phyloP scores from a whole-genome alignment of 1,140 invertebrate species.

The Neodiprion virginianus region DNA sequence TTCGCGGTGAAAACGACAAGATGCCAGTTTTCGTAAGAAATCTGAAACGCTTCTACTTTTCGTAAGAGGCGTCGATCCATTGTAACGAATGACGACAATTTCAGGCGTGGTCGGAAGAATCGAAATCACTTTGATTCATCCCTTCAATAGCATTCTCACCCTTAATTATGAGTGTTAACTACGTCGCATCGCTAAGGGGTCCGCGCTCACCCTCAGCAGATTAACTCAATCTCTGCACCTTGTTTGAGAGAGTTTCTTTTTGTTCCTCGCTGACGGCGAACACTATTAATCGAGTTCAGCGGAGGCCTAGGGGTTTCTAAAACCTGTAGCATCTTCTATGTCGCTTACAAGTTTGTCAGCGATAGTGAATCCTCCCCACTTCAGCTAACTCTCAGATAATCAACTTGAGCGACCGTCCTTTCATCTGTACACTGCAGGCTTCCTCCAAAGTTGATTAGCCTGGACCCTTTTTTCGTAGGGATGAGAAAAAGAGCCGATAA shows the following conservation, averaged over 20 bases:
- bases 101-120: neutral
- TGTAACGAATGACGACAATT: too few species aligned
- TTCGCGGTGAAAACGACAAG: too few species aligned
- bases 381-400: too few species aligned
- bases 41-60: too few species aligned
- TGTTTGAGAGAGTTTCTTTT: neutral
- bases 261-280: neutral
- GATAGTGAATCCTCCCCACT: neutral
- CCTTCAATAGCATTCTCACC: neutral
- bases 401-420: too few species aligned
- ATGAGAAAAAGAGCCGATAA: too few species aligned
- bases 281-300: neutral
- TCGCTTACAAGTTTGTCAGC: neutral
- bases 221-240: neutral
- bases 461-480: too few species aligned
- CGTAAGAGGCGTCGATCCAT: too few species aligned
- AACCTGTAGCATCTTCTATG: neutral
- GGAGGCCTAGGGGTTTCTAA: neutral
- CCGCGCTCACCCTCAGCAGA: neutral
- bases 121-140: neutral
- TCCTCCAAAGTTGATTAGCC: too few species aligned
- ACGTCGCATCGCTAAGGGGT: neutral
- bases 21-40: too few species aligned
- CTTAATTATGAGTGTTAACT: neutral
- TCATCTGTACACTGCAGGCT: too few species aligned